Evolutionary conservation across 2,888 invertebrate genomes (phyloP), one percentile per base, ranked within the genome.

Genomic region (Anthoptus insignis): DNA sequence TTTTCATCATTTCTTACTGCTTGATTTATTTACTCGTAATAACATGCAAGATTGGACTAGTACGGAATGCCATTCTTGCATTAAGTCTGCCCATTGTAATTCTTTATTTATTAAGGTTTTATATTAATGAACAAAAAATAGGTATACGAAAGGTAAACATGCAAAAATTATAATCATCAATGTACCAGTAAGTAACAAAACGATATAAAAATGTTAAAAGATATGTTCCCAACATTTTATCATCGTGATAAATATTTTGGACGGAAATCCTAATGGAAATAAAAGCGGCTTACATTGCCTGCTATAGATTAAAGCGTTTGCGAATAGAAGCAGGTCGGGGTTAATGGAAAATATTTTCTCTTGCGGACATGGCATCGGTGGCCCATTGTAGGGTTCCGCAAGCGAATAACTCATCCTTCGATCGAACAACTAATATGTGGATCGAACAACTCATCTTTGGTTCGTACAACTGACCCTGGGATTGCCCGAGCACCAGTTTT

Each of bases 191-290:
- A n/a, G n/a, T n/a, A n/a, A n/a, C n/a, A n/a, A n/a, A n/a, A n/a
- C n/a, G n/a, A n/a, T n/a, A n/a, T n/a, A 16, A 32, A 29, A 42
- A 47, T 57, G 9, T 58, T 14, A 37, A 54, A 24, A 14, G 39
- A 16, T 49, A 22, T 39, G 50, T 45, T 53, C n/a, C 42, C 22
- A 22, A 45, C 32, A 34, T 53, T 61, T 63, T 56, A 56, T 63
- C 49, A 37, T 24, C 27, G 34, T 47, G 54, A 63, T 56, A 63
- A 63, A 63, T 63, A 63, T 63, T 63, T 63, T 56, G 47, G 47
- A 34, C 47, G 56, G 47, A 56, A 56, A 63, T 63, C 61, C 61
- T 63, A 63, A 63, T 63, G 61, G 61, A 63, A 63, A 63, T 63
- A 63, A 56, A 57, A 63, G 61, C 54, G 61, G 61, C 61, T 56